Conservation (phyloP, 2,113 vertebrate species). For the Chloroceryle aenea region DNA sequence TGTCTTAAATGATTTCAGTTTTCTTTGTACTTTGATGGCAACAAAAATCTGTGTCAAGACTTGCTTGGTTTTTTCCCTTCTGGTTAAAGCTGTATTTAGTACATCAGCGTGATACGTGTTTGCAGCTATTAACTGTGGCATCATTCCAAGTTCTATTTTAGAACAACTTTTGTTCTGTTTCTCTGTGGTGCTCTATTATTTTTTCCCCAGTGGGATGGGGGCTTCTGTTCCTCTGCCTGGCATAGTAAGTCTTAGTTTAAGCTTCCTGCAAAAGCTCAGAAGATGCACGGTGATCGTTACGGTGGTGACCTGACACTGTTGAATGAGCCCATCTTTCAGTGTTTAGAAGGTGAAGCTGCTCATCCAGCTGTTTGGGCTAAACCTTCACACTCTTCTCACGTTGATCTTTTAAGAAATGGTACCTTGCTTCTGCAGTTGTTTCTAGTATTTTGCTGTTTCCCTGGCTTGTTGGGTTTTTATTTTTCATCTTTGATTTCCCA, state of each 20-base stretch:
- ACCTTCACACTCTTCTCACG: not conserved
- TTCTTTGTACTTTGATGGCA: not conserved
- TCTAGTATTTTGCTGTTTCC: not conserved
- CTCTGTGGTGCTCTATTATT: not conserved
- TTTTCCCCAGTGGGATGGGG: not conserved
- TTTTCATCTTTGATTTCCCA: not conserved
- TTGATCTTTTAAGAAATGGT: not conserved
- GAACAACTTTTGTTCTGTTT: not conserved
- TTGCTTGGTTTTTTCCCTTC: not conserved
- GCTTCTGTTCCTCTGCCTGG: not conserved
- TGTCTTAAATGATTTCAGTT: not conserved
- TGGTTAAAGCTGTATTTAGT: not conserved
- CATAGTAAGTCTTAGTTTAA: not conserved
- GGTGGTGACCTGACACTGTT: not conserved
- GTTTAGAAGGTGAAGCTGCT: not conserved
- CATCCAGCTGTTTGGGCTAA: not conserved
- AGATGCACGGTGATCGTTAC: not conserved
- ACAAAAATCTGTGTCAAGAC: not conserved
- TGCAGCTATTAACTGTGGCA: not conserved
- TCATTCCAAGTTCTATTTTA: not conserved
- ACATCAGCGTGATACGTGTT: not conserved
- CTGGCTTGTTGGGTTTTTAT: not conserved
- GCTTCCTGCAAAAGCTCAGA: not conserved
- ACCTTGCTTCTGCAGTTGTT: not conserved
- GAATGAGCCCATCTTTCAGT: not conserved